Evolutionary conservation across 2,797 vertebrate species (phyloP).

Genomic region (Borostomias antarcticus): DNA sequence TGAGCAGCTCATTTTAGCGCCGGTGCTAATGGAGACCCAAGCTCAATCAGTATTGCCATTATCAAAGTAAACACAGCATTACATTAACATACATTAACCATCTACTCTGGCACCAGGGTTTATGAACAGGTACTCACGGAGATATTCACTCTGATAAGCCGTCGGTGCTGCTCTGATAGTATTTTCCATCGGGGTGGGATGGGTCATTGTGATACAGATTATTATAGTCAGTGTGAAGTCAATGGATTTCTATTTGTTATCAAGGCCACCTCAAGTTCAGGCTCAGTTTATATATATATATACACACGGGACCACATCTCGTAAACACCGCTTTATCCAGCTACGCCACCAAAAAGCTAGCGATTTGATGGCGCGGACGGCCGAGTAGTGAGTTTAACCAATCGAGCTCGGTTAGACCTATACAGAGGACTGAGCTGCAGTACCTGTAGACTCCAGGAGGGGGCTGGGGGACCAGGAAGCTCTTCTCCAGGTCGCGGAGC

Average conservation of each 20-base stretch:
- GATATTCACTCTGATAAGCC: constrained; percentile 7
- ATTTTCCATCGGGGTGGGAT: no score
- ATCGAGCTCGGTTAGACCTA: no score
- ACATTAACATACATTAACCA: constrained; percentile 32
- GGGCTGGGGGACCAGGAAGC: constrained; percentile 77
- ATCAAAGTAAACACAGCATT: constrained; percentile 68
- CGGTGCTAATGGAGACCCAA: constrained; percentile 61
- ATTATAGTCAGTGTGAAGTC: no score
- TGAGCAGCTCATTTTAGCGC: constrained; percentile 69
- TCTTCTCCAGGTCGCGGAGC: constrained; percentile 89
- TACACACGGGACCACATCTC: no score
- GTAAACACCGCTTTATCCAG: no score
- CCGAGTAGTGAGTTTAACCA: no score
- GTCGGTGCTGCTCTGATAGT: background rate
- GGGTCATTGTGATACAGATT: background rate
- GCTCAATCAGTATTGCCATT: constrained; percentile 69
- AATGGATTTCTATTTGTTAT: no score
- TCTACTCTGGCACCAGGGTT: background rate
- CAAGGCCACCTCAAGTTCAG: no score
- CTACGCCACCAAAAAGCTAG: no score
- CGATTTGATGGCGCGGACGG: no score
- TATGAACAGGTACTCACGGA: constrained; percentile 15
- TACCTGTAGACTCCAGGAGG: constrained; percentile 91
- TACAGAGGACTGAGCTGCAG: constrained; percentile 15
- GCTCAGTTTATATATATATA: no score